These are phyloP conservation scores for Aspiorhynchus laticeps DNA, from an alignment of 2,113 vertebrate species.

Conservation along the genomic window DNA sequence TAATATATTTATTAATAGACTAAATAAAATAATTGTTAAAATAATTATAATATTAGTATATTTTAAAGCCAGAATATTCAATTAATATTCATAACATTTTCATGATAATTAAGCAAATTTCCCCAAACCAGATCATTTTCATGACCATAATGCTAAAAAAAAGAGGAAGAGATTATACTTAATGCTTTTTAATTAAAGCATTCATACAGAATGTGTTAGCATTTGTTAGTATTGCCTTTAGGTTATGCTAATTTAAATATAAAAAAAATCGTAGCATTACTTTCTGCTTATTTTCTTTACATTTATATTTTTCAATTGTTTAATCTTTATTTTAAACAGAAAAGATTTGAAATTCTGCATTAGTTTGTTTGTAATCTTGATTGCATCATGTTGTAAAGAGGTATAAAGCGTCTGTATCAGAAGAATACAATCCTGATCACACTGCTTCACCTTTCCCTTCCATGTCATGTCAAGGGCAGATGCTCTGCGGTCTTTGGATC, in stretches of 20 bases:
- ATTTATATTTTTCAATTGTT: neutral
- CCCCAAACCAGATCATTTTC: neutral
- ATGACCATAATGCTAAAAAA: neutral
- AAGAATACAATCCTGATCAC: neutral
- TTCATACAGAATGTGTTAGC: too few species aligned
- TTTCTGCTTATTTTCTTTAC: neutral
- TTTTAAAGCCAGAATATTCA: too few species aligned
- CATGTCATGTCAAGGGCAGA: slow-evolving; percentile 38
- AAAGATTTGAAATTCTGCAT: neutral
- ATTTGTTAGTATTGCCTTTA: neutral
- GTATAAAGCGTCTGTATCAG: neutral
- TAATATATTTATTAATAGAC: neutral
- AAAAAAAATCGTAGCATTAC: neutral
- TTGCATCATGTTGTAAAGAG: neutral
- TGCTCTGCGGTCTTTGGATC: slow-evolving; percentile 57
- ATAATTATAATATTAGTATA: neutral
- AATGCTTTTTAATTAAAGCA: too few species aligned
- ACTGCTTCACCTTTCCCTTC: slow-evolving; percentile 22
- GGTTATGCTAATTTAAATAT: neutral
- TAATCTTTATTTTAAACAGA: neutral
- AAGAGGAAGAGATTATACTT: too few species aligned
- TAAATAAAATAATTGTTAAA: neutral
- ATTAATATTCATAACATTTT: neutral
- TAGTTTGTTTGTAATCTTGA: neutral
- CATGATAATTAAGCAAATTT: neutral